Base-by-base conservation (phyloP, 2,797 vertebrate species). In the Phoebastria nigripes region DNA sequence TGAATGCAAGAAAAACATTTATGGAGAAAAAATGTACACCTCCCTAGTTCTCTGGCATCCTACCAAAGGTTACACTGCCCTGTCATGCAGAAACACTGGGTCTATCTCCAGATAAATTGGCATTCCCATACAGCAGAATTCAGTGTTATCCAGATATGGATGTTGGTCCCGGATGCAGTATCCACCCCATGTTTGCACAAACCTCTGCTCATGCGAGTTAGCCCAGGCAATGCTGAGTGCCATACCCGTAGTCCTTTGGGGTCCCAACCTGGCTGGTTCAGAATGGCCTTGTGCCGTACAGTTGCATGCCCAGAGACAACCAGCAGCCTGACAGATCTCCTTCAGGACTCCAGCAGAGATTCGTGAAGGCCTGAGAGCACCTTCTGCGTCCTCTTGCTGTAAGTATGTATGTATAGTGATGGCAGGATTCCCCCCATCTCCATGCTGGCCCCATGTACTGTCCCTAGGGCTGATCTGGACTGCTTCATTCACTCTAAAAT, bases 171-270 rank as follows among this genome's bases (percentile, higher is more conserved):
- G 37, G 55, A 7, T 33, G 37, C 52, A 51, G n/a, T 18, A 73
- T 19, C 51, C 55, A 44, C 31, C 7, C 52, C 47, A 9, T 1
- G 15, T 62, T 46, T 82, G 42, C 42, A 44, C 39, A 79, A 86
- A 62, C 19, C 47, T 70, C 76, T 85, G 52, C 52, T 78, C 28
- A 11, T 3, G 20, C 0, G 4, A 47, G 7, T 49, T 61, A 74
- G 31, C 56, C 42, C 19, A 39, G 59, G 31, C n/a, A 62, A 35
- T 4, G 42, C 28, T 24, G 31, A 52, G 9, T 19, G 26, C 26
- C 33, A 19, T 37, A 41, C 29, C 39, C 8, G 1, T 13, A 46
- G 31, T 49, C 11, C 4, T 2, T 20, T 2, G 1, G 8, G 29
- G 17, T 81, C 37, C 55, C 12, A 35, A 9, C 8, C 17, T 25